Percentiles rank a stretch among this genome's conserved stretches.
phyloP scores from a whole-genome alignment of 2,888 invertebrate genomes.

The Amblyjoppa proteus region DNA sequence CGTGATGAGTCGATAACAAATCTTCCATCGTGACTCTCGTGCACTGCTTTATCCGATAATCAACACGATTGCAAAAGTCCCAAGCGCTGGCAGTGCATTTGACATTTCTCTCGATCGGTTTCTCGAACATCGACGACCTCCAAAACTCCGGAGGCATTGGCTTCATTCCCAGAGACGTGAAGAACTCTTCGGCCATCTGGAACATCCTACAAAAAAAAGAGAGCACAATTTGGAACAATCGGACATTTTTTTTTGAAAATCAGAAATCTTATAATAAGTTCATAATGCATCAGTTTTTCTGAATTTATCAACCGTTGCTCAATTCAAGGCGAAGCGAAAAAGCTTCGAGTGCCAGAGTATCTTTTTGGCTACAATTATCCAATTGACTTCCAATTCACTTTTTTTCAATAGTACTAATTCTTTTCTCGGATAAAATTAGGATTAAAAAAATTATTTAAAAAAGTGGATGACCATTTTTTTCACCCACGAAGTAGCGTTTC shows the following conservation, averaged over 20 bases:
- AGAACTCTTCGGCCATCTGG: conserved; percentile 94
- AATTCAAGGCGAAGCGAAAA: too few relatives aligned
- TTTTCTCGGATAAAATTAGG: too few relatives aligned
- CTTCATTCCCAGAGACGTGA: conserved; percentile 92
- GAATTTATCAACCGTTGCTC: too few relatives aligned
- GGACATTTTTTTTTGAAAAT: background rate
- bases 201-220: conserved; percentile 88
- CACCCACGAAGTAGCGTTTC: too few relatives aligned
- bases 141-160: conserved; percentile 94
- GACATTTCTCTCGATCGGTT: conserved; percentile 90
- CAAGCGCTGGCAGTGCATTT: conserved; percentile 93
- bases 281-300: too few relatives aligned
- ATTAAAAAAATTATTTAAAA: too few relatives aligned
- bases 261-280: background rate
- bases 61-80: conserved; percentile 94
- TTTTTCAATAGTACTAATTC: too few relatives aligned
- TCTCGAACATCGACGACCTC: conserved; percentile 92
- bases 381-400: too few relatives aligned
- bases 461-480: too few relatives aligned
- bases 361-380: too few relatives aligned
- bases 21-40: conserved; percentile 92
- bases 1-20: conserved; percentile 92
- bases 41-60: conserved; percentile 94
- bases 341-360: too few relatives aligned
- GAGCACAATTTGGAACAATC: background rate